Conservation (phyloP, 2,888 invertebrate species). For the Amphipoea oculea region DNA sequence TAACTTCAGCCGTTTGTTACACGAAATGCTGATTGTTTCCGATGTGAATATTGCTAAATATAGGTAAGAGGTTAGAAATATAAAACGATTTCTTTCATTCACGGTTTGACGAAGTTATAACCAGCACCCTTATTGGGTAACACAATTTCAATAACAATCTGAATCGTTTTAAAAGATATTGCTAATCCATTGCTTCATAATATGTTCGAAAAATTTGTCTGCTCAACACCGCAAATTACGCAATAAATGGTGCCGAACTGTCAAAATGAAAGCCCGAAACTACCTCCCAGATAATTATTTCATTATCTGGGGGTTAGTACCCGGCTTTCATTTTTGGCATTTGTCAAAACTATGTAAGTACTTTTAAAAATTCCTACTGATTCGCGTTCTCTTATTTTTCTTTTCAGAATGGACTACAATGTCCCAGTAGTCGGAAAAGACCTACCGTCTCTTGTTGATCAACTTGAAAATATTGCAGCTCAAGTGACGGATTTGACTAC, state of each 20-base stretch:
- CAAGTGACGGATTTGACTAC: conserved; percentile 93
- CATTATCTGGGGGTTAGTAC: no score
- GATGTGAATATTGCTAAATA: conserved; percentile 91
- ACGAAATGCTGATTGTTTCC: conserved; percentile 90
- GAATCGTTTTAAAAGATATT: no score
- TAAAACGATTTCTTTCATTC: not conserved
- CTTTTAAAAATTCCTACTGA: not conserved
- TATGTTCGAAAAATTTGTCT: not conserved
- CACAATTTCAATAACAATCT: no score
- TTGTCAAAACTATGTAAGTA: no score
- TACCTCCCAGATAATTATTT: no score
- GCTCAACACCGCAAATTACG: no score
- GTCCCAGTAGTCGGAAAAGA: conserved; percentile 92
- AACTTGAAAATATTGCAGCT: conserved; percentile 92
- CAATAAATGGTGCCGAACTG: not conserved
- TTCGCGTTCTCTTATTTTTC: not conserved
- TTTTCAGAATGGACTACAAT: conserved; percentile 89
- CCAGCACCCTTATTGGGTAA: no score
- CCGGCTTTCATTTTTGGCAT: no score
- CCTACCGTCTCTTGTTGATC: conserved; percentile 91
- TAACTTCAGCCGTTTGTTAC: conserved; percentile 90
- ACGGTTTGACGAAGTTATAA: no score
- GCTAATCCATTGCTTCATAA: no score
- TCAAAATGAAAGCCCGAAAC: not conserved
- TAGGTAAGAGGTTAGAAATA: conserved; percentile 75